Percentiles rank a stretch among this genome's conserved stretches.
These are phyloP conservation scores for Dasyornis broadbenti DNA, from an alignment of 2,113 vertebrate genomes.

Conservation along the genomic window DNA sequence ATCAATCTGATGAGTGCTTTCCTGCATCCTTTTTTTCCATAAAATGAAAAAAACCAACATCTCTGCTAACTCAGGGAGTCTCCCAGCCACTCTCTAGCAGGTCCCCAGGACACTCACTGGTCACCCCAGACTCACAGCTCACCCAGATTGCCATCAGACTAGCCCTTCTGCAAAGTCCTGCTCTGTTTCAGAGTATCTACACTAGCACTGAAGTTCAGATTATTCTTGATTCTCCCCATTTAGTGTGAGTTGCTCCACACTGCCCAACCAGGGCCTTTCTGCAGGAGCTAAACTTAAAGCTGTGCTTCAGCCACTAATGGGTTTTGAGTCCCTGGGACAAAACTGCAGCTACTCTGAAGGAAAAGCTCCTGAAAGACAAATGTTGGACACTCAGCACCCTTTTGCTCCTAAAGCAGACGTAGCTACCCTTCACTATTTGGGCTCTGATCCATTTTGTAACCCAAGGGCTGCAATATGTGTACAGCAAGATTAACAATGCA, in stretches of 20 bases:
- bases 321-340: neutral
- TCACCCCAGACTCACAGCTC: neutral
- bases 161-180: neutral
- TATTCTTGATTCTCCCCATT: neutral
- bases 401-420: neutral
- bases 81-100: neutral
- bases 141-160: neutral
- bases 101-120: neutral
- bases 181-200: neutral
- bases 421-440: neutral
- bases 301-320: neutral
- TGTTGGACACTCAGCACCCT: neutral
- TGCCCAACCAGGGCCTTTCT: neutral
- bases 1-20: neutral
- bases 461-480: neutral
- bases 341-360: rapidly evolving
- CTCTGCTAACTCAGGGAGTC: neutral
- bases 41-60: neutral
- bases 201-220: rapidly evolving
- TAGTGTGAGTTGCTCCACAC: neutral
- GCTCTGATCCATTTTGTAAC: neutral
- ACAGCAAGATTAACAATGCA: neutral
- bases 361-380: neutral
- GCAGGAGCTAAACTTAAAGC: neutral
- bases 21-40: neutral